Percentiles rank a stretch among this genome's conserved stretches.
Evolutionary conservation across 2,888 invertebrate genomes (phyloP).

Genomic region (Lasioglossum oenotherae): DNA sequence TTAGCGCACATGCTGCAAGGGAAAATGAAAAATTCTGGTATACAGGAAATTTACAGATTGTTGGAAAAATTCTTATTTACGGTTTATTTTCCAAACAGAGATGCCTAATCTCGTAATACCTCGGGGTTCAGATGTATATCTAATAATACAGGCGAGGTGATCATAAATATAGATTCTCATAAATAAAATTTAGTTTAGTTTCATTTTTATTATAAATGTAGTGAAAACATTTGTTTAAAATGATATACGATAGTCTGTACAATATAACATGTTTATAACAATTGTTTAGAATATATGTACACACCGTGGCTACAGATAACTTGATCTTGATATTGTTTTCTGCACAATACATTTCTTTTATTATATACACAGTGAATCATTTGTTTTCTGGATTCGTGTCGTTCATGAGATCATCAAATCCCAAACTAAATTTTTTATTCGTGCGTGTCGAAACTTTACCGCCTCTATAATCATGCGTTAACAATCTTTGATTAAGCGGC

Average conservation of each 20-base stretch:
- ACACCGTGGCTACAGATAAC: neutral
- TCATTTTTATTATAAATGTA: neutral
- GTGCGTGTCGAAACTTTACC: neutral
- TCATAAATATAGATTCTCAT: neutral
- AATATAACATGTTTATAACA: slow-evolving; percentile 8
- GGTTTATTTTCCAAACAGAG: neutral
- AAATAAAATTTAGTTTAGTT: neutral
- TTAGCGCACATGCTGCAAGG: neutral
- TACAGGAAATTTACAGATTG: neutral
- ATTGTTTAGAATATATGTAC: slow-evolving; percentile 9
- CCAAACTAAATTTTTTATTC: slow-evolving; percentile 60
- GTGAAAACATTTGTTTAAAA: neutral
- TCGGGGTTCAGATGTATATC: too few species aligned
- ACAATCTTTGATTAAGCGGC: slow-evolving; percentile 75
- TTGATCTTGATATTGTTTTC: neutral
- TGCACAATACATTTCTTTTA: neutral
- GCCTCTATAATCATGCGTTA: neutral
- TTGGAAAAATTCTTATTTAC: neutral
- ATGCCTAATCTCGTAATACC: neutral
- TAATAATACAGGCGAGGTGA: too few species aligned
- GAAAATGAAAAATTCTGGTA: neutral
- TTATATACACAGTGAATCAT: neutral
- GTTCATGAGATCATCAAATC: slow-evolving; percentile 52
- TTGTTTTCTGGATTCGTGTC: slow-evolving; percentile 36
- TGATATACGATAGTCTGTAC: slow-evolving; percentile 8